Evolutionary conservation across 2,113 vertebrate species (phyloP).

Genomic region (Peromyscus maniculatus): DNA sequence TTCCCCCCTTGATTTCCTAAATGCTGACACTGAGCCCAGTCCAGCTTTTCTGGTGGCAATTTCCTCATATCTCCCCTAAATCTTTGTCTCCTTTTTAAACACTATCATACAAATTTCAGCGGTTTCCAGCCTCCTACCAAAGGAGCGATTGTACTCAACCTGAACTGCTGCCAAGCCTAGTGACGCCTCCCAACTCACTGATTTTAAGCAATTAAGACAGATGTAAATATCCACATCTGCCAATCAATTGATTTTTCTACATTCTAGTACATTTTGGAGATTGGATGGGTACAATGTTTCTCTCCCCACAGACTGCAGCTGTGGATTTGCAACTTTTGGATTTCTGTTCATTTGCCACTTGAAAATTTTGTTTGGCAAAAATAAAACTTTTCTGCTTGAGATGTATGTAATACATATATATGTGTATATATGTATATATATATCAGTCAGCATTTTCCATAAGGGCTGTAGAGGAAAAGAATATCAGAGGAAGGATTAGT

Average conservation of each 20-base stretch:
- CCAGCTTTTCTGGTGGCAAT: not conserved
- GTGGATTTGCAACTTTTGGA: conserved; percentile 69
- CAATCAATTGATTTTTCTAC: conserved; percentile 79
- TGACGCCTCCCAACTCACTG: conserved; percentile 70
- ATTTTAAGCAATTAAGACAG: conserved; percentile 81
- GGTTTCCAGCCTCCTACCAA: not conserved
- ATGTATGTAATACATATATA: no score
- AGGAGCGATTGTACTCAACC: conserved; percentile 17
- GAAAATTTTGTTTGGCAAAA: conserved; percentile 73
- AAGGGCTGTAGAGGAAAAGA: conserved; percentile 27
- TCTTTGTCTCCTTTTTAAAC: not conserved
- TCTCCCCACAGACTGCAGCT: conserved; percentile 73
- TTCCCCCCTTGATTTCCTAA: not conserved
- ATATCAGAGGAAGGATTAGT: not conserved
- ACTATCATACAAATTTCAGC: conserved; percentile 32
- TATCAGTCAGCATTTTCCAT: conserved; percentile 65
- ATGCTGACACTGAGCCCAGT: not conserved
- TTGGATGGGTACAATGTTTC: conserved; percentile 70
- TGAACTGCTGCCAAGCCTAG: conserved; percentile 68
- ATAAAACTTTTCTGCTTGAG: conserved; percentile 53
- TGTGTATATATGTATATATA: no score
- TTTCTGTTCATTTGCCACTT: conserved; percentile 69
- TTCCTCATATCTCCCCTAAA: not conserved
- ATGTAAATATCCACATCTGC: conserved; percentile 82
- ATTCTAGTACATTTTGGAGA: conserved; percentile 73